phyloP scores from a whole-genome alignment of 2,888 invertebrate species.

The Nemotelus pantherinus region DNA sequence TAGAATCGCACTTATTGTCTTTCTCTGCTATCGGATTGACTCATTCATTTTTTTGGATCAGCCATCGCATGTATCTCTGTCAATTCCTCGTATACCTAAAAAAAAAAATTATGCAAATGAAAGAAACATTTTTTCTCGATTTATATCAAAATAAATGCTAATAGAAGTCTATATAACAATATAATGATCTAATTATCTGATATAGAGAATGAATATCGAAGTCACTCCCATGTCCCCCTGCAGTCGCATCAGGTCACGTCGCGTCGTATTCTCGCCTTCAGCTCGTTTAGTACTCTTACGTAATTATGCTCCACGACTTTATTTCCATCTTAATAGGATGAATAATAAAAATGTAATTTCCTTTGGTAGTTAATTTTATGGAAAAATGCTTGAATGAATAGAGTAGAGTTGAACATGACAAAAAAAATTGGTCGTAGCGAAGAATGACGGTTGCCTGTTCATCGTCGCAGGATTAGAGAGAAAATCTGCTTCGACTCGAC shows the following conservation, averaged over 20 bases:
- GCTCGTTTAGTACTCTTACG: not conserved
- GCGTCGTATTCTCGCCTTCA: not conserved
- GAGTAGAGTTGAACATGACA: not conserved
- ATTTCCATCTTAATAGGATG: constrained; percentile 40
- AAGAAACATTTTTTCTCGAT: no score
- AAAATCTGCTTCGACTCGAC: no score
- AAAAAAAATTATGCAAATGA: no score
- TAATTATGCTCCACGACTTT: constrained; percentile 32
- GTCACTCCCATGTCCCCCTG: not conserved
- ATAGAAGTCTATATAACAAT: constrained; percentile 24
- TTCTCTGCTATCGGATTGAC: no score
- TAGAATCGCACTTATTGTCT: no score
- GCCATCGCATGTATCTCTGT: no score
- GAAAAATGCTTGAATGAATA: constrained; percentile 12
- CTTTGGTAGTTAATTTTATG: constrained; percentile 39
- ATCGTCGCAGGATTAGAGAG: no score
- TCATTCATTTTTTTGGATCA: no score
- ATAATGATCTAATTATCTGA: constrained; percentile 40
- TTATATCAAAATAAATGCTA: not conserved
- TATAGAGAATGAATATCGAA: constrained; percentile 20
- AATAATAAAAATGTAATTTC: constrained; percentile 42
- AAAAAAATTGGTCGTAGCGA: no score
- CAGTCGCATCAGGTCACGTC: no score
- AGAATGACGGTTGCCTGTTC: no score
- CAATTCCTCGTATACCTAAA: no score